These are phyloP conservation scores for Oscheius sp. DNA, from an alignment of 1,140 invertebrate genomes.

Conservation along the genomic window DNA sequence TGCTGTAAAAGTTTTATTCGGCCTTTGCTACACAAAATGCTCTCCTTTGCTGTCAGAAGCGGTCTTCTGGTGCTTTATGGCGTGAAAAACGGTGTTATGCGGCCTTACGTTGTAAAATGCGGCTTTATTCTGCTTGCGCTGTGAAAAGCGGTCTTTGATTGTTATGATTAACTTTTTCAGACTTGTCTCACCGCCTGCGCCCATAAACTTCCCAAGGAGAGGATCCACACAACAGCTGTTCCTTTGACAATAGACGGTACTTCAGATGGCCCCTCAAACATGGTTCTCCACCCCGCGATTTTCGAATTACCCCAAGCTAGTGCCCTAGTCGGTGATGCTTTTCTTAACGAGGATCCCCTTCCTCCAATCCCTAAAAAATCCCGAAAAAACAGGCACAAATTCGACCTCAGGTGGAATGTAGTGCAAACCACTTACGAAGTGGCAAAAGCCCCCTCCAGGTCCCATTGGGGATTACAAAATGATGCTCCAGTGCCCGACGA, in stretches of 20 bases:
- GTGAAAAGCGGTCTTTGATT: no score
- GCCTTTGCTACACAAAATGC: no score
- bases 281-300: background rate
- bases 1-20: no score
- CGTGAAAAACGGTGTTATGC: no score
- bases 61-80: no score
- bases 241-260: background rate
- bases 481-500: slow-evolving; percentile 6
- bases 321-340: slow-evolving; percentile 5
- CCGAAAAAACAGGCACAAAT: background rate
- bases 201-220: background rate
- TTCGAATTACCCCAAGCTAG: background rate
- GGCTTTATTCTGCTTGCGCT: no score
- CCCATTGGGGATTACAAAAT: background rate
- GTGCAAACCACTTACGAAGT: background rate
- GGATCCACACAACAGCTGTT: background rate
- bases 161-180: background rate
- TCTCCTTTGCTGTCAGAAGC: no score
- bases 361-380: background rate
- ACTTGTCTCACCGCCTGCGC: slow-evolving; percentile 9
- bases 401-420: background rate
- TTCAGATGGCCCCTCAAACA: background rate
- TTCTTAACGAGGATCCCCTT: background rate
- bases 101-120: no score
- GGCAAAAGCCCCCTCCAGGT: background rate